phyloP scores from a whole-genome alignment of 2,797 vertebrate species.

The Eidolon dupreanum region DNA sequence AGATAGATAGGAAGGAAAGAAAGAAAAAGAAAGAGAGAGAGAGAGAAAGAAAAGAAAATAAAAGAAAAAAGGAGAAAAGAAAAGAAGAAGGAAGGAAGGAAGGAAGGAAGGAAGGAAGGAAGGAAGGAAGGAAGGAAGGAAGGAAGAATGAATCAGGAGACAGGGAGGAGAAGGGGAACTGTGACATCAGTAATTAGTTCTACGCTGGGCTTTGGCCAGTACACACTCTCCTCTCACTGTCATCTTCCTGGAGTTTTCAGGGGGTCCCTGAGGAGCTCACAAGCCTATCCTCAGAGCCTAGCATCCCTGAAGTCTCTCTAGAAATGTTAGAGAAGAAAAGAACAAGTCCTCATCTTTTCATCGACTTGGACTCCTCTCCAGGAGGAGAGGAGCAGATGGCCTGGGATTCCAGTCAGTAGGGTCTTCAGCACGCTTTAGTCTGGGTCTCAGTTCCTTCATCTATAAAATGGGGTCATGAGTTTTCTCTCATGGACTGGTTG shows the following conservation, averaged over 20 bases:
- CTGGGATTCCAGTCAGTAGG: not conserved
- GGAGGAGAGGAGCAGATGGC: not conserved
- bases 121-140: no score
- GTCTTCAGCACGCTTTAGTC: not conserved
- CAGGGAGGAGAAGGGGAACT: not conserved
- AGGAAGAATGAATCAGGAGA: not conserved
- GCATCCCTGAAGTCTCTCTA: not conserved
- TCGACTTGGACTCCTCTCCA: not conserved
- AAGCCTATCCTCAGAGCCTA: not conserved
- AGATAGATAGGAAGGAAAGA: no score
- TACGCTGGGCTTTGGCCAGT: not conserved
- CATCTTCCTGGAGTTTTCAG: not conserved
- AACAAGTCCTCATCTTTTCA: not conserved
- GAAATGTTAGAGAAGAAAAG: not conserved
- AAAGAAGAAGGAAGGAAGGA: not conserved
- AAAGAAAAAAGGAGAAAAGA: no score
- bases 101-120: no score
- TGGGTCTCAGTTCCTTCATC: not conserved
- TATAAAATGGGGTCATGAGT: not conserved
- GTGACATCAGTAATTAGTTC: not conserved
- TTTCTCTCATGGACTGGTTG: not conserved
- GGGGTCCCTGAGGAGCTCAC: not conserved
- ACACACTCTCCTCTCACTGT: not conserved
- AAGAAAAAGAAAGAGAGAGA: not conserved
- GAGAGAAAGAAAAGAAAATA: not conserved